These are phyloP conservation scores for Phalacrocorax carbo DNA, from an alignment of 2,113 vertebrate genomes.

Conservation along the genomic window DNA sequence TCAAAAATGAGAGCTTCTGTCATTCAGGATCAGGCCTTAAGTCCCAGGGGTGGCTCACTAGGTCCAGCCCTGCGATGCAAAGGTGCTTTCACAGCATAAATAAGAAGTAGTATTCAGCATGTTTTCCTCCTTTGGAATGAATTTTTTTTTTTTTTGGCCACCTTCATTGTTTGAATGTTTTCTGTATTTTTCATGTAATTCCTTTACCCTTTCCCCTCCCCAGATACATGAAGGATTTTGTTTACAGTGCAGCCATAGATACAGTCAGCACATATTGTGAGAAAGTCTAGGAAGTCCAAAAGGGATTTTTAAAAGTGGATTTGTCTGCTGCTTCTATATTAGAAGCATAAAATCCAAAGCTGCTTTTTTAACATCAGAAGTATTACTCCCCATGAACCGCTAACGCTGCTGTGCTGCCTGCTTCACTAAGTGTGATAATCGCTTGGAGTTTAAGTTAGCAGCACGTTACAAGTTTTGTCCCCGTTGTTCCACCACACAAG, in stretches of 20 bases:
- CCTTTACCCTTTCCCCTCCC: neutral
- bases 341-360: neutral
- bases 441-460: neutral
- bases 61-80: neutral
- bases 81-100: constrained; percentile 15
- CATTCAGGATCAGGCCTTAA: neutral
- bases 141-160: neutral
- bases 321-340: neutral
- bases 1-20: neutral
- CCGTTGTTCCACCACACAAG: neutral
- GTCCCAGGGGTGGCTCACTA: neutral
- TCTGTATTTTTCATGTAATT: neutral
- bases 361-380: neutral
- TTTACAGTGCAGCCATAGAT: constrained; percentile 18
- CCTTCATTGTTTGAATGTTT: constrained; percentile 38
- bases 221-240: neutral
- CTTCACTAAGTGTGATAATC: neutral
- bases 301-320: neutral
- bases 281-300: neutral
- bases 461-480: neutral
- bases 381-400: neutral
- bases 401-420: neutral
- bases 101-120: neutral
- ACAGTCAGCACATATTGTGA: neutral
- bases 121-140: neutral